Evolutionary conservation across 1,140 invertebrate species (phyloP).

Genomic region (Phortica variegata): DNA sequence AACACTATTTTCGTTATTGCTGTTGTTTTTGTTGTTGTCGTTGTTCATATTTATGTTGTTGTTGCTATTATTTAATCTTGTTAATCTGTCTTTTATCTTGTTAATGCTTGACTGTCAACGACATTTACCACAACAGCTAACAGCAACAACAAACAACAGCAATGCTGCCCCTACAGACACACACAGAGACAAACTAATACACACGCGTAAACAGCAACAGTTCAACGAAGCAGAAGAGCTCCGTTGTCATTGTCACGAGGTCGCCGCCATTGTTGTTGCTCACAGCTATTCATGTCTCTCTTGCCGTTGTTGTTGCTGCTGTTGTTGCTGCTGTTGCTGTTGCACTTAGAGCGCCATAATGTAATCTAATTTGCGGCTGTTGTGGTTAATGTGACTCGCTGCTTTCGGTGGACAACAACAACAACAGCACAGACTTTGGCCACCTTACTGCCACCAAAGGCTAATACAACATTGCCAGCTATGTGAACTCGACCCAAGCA

Average conservation of each 20-base stretch:
- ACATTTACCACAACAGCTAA: too few species aligned
- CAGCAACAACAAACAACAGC: too few species aligned
- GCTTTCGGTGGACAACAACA: neutral
- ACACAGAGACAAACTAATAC: too few species aligned
- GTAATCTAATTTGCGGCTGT: slow-evolving; percentile 39
- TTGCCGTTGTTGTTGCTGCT: neutral
- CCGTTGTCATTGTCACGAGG: too few species aligned
- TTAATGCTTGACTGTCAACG: slow-evolving; percentile 24
- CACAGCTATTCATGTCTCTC: slow-evolving; percentile 21
- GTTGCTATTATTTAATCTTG: slow-evolving; percentile 32
- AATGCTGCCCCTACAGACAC: too few species aligned
- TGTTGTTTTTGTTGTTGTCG: neutral
- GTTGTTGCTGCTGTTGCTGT: neutral
- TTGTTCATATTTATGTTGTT: neutral
- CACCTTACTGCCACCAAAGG: too few species aligned
- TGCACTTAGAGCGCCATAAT: slow-evolving; percentile 1
- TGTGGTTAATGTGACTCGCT: slow-evolving; percentile 19
- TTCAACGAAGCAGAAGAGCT: too few species aligned
- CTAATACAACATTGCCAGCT: too few species aligned
- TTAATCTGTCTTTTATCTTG: slow-evolving; percentile 46
- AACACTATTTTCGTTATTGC: too few species aligned
- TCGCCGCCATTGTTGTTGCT: slow-evolving; percentile 10
- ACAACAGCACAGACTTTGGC: slow-evolving; percentile 18
- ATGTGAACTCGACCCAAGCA: too few species aligned
- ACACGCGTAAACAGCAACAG: too few species aligned